Evolutionary conservation across 2,797 vertebrate genomes (phyloP).

Genomic region (Lutjanus campechanus): DNA sequence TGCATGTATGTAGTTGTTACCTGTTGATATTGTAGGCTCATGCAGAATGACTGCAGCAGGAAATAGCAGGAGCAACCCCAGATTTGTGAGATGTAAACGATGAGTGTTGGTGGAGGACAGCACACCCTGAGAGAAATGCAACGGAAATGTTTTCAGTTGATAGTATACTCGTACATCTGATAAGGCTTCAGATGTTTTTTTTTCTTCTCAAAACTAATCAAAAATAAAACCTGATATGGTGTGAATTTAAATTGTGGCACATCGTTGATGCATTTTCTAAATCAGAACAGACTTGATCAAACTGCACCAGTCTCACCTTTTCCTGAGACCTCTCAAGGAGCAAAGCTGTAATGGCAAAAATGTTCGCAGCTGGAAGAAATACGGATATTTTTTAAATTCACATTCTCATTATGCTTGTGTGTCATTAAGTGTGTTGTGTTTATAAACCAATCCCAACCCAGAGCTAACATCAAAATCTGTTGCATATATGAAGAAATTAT

Average conservation of each 20-base stretch:
- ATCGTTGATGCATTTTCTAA: not conserved
- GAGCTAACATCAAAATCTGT: not conserved
- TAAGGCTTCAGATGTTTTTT: not conserved
- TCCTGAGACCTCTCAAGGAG: constrained; percentile 64
- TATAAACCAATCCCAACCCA: not conserved
- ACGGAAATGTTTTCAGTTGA: constrained; percentile 1
- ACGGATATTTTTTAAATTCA: constrained; percentile 2
- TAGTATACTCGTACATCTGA: not conserved
- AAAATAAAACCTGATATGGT: not conserved
- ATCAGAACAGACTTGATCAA: not conserved
- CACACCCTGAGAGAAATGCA: constrained; percentile 39
- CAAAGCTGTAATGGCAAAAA: constrained; percentile 64
- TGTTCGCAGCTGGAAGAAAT: constrained; percentile 66
- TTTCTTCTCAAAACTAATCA: not conserved
- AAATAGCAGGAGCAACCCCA: constrained; percentile 61
- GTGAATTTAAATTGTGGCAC: not conserved
- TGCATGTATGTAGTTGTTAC: constrained; percentile 26
- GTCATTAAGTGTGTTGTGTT: not conserved
- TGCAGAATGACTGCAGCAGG: constrained; percentile 58
- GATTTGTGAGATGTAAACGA: constrained; percentile 64
- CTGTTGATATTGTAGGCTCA: constrained; percentile 63
- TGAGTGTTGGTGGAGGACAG: constrained; percentile 42
- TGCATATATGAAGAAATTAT: not conserved
- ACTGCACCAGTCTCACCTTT: constrained; percentile 53
- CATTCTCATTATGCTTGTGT: no score